These are phyloP conservation scores for Cheumatopsyche charites DNA, from an alignment of 1,140 invertebrate genomes.

Conservation along the genomic window DNA sequence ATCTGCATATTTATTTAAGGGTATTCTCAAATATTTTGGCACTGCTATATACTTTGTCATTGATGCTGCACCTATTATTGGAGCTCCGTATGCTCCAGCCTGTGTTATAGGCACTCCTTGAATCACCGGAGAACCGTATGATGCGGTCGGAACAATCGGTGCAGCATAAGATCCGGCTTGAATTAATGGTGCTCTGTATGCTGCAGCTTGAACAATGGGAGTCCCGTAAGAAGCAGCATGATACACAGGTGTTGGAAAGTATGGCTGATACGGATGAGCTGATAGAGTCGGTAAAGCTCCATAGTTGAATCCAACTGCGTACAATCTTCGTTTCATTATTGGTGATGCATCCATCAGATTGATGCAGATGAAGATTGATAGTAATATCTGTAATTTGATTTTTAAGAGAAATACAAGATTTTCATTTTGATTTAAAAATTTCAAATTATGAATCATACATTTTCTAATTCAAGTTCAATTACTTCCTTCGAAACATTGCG, in stretches of 20 bases:
- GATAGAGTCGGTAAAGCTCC: background rate
- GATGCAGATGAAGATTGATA: constrained; percentile 13
- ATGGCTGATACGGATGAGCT: constrained; percentile 19
- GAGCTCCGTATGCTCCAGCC: background rate
- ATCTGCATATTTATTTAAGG: constrained; percentile 26
- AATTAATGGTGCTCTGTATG: too few relatives aligned
- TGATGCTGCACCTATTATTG: constrained; percentile 5
- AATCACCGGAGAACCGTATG: background rate
- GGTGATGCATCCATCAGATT: background rate
- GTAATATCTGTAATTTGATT: constrained; percentile 2
- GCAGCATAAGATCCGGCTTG: too few relatives aligned
- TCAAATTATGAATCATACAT: background rate
- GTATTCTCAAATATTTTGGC: constrained; percentile 32
- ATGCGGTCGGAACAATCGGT: too few relatives aligned
- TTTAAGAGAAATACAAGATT: background rate
- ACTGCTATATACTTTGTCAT: constrained; percentile 22
- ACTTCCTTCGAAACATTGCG: too few relatives aligned
- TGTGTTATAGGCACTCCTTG: background rate
- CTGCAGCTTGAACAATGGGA: background rate
- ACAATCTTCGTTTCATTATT: constrained; percentile 23
- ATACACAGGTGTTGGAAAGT: background rate
- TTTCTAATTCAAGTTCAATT: background rate
- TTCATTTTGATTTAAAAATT: constrained; percentile 16
- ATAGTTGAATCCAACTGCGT: constrained; percentile 19
- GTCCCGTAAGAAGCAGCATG: constrained; percentile 1